Evolutionary conservation across 2,888 invertebrate genomes (phyloP), one percentile per base, ranked within the genome.

Genomic region (Drymonia ruficornis): DNA sequence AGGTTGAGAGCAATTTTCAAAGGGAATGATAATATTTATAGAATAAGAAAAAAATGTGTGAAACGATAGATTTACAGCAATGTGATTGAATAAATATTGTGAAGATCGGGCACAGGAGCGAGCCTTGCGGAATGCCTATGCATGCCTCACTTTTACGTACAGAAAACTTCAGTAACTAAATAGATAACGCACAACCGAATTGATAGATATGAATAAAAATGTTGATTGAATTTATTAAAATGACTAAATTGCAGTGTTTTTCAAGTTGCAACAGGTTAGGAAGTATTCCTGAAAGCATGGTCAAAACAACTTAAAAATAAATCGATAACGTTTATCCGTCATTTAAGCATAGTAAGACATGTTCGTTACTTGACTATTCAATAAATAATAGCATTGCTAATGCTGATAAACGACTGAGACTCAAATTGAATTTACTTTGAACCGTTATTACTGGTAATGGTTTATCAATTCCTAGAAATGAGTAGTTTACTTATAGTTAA

Each of bases 361-460:
- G 55, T 59, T 53, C 52, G 48, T 59, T 59, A 53, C 53, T 55
- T 16, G 16, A 40, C 40, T 7, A 16, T 16, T 15, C 38, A 38
- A 38, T 40, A 40, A 16, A 40, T 16, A 66, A 66, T 63, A 50
- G n/a, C 29, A 43, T 28, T 63, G 53, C 8, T 7, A 66, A 67
- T 64, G 50, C 1, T 23, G 23, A 23, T 23, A 23, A 23, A 66
- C 55, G 47, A 50, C 19, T n/a, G 38, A 43, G 12, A 1, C 29
- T 59, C 44, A 47, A 52, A 66, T 59, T 52, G 59, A 59, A 66
- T 59, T 65, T 56, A 62, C 63, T 59, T 58, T 50, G 49, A 52
- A 53, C 44, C 40, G 50, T 56, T 54, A 63, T 54, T 52, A 54
- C 59, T 49, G 53, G 55, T 66, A 66, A 64, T 59, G 46, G 63